These are phyloP conservation scores for Ranitomeya variabilis DNA, from an alignment of 2,113 vertebrate genomes.

Conservation along the genomic window DNA sequence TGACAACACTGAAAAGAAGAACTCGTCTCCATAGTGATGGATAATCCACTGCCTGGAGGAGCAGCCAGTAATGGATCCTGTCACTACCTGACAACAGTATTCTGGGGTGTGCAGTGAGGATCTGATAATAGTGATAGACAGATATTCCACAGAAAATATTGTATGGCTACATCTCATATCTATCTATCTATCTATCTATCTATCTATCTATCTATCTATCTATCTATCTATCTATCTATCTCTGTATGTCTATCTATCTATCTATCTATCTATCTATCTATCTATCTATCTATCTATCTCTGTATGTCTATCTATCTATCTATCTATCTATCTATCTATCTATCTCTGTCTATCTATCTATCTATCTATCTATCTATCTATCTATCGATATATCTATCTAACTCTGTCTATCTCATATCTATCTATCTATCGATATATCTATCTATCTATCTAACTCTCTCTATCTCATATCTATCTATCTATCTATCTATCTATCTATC, in stretches of 20 bases:
- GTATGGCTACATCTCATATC: background rate
- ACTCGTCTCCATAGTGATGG: background rate
- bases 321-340: too few species aligned
- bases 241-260: background rate
- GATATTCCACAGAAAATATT: background rate
- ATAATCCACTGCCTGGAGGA: constrained; percentile 42
- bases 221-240: background rate
- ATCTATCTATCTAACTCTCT: too few species aligned
- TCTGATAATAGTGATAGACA: background rate
- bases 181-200: background rate
- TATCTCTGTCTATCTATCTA: too few species aligned
- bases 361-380: too few species aligned
- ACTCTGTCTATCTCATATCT: too few species aligned
- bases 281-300: background rate
- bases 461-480: too few species aligned
- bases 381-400: too few species aligned
- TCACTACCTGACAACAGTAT: background rate
- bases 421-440: too few species aligned
- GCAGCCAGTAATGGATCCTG: constrained; percentile 26
- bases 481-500: too few species aligned
- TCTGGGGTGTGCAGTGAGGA: background rate
- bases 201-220: background rate
- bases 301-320: too few species aligned
- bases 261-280: background rate
- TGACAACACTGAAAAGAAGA: constrained; percentile 24